Conservation (phyloP, 2,797 vertebrate species). For the Premnoplex brunnescens region DNA sequence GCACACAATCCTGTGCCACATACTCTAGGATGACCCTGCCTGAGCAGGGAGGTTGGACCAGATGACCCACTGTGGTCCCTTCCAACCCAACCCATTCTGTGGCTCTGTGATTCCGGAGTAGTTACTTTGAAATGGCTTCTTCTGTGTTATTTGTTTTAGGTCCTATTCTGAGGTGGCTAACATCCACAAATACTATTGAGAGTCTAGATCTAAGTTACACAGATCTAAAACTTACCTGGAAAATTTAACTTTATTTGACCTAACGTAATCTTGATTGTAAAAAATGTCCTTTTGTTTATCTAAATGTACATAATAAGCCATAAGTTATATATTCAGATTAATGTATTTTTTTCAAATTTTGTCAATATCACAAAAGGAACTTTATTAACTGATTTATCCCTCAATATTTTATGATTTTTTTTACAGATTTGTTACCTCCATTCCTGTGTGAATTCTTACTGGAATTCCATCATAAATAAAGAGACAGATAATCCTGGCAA, state of each 20-base stretch:
- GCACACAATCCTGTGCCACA: too few relatives aligned
- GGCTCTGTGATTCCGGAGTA: background rate
- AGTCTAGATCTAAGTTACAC: background rate
- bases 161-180: background rate
- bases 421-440: background rate
- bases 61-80: background rate
- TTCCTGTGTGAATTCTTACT: background rate
- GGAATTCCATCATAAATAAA: background rate
- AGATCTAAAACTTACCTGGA: background rate
- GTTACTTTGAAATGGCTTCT: background rate
- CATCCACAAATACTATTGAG: background rate
- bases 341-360: background rate
- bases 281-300: background rate
- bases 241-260: background rate
- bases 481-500: background rate
- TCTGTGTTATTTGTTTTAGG: background rate
- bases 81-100: background rate
- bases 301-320: background rate
- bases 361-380: background rate
- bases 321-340: background rate
- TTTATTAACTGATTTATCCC: background rate
- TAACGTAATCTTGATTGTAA: background rate
- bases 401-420: background rate
- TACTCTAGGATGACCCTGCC: background rate
- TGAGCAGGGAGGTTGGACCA: background rate